phyloP scores from a whole-genome alignment of 2,113 vertebrate species.

The Ailuropoda melanoleuca region DNA sequence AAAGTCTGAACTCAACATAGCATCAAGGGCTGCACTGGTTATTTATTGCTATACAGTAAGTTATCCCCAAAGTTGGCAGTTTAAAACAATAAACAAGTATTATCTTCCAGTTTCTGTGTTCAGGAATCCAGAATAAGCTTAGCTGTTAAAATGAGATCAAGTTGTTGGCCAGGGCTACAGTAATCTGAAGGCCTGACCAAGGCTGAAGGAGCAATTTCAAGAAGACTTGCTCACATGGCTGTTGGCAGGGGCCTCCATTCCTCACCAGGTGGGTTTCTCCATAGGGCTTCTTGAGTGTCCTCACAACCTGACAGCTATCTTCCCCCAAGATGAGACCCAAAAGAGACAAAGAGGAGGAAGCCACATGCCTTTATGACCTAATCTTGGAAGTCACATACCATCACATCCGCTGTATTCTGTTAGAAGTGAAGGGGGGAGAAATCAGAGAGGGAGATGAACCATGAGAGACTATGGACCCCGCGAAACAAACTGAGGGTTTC shows the following conservation, averaged over 20 bases:
- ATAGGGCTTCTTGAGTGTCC: background rate
- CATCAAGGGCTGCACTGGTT: background rate
- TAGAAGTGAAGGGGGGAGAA: background rate
- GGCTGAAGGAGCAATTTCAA: background rate
- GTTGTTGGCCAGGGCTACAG: background rate
- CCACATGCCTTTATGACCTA: background rate
- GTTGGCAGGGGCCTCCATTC: background rate
- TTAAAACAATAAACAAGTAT: background rate
- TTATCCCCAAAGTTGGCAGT: background rate
- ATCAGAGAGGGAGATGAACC: too few relatives aligned
- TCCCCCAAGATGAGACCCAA: background rate
- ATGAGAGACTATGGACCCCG: too few relatives aligned
- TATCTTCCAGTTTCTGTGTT: background rate
- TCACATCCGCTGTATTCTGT: background rate
- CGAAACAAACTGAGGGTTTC: too few relatives aligned
- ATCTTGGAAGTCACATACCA: background rate
- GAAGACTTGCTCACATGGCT: too few relatives aligned
- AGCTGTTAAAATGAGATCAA: background rate
- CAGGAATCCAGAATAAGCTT: background rate
- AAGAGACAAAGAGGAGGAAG: background rate
- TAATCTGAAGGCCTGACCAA: background rate
- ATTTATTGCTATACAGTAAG: background rate
- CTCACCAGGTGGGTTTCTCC: background rate
- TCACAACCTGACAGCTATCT: background rate
- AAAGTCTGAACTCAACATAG: background rate